phyloP scores from a whole-genome alignment of 2,113 vertebrate species.

The Gymnarchus niloticus region DNA sequence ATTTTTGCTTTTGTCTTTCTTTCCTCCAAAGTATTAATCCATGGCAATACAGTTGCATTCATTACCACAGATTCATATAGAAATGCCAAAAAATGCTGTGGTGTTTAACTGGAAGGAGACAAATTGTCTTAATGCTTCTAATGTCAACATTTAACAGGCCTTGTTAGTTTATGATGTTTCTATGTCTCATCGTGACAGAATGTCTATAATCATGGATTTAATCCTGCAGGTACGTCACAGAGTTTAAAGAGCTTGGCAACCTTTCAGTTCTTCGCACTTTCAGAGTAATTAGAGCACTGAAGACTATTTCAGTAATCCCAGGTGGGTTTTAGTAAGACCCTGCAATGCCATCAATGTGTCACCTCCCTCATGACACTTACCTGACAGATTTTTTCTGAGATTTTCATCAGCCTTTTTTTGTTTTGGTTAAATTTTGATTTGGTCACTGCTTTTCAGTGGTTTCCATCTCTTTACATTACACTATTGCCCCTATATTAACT shows the following conservation, averaged over 20 bases:
- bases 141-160: neutral
- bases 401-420: neutral
- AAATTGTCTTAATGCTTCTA: neutral
- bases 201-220: slow-evolving; percentile 54
- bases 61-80: neutral
- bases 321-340: slow-evolving; percentile 66
- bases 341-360: neutral
- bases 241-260: slow-evolving; percentile 98
- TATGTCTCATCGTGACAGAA: neutral
- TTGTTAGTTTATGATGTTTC: neutral
- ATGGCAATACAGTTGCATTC: neutral
- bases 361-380: neutral
- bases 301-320: slow-evolving; percentile 99
- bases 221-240: slow-evolving; percentile 99
- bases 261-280: slow-evolving; percentile 97
- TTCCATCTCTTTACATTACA: too few species aligned
- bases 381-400: neutral
- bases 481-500: too few species aligned
- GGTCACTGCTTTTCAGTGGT: too few species aligned
- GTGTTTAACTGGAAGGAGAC: neutral
- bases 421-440: too few species aligned
- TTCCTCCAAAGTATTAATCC: neutral
- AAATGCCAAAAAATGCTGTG: neutral
- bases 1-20: slow-evolving; percentile 16
- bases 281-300: slow-evolving; percentile 98